Conservation (phyloP, 2,888 invertebrate genomes). For the Volucella inflata region DNA sequence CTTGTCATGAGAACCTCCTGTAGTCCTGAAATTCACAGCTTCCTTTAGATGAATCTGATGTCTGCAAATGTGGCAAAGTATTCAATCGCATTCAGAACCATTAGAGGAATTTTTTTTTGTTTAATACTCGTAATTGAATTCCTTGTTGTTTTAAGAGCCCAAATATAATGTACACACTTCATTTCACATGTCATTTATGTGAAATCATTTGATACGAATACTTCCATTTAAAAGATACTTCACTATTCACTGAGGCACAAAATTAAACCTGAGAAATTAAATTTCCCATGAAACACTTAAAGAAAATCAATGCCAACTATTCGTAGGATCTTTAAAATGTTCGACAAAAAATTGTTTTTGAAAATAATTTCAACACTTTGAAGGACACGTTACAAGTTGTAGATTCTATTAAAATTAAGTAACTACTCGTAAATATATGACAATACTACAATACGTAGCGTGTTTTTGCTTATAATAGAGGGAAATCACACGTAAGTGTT, state of each 20-base stretch:
- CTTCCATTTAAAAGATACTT: constrained; percentile 2
- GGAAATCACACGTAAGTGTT: too few relatives aligned
- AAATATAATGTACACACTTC: constrained; percentile 25
- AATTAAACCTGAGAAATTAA: background rate
- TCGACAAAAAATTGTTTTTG: too few relatives aligned
- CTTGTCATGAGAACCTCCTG: too few relatives aligned
- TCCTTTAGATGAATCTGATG: background rate
- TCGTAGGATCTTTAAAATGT: too few relatives aligned
- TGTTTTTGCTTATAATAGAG: too few relatives aligned
- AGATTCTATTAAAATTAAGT: too few relatives aligned
- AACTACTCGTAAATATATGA: too few relatives aligned
- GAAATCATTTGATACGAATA: background rate
- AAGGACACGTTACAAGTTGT: too few relatives aligned
- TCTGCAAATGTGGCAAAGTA: background rate
- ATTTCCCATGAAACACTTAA: background rate
- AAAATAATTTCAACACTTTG: too few relatives aligned
- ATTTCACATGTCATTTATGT: constrained; percentile 4
- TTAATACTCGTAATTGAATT: constrained; percentile 46
- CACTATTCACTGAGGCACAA: background rate
- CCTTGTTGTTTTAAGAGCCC: background rate
- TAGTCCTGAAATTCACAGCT: too few relatives aligned
- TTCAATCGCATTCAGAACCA: constrained; percentile 1
- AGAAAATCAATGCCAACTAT: too few relatives aligned
- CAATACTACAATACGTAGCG: too few relatives aligned
- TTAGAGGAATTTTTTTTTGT: background rate